Evolutionary conservation across 2,113 vertebrate species (phyloP).

Genomic region (Microcebus ravelobensis): DNA sequence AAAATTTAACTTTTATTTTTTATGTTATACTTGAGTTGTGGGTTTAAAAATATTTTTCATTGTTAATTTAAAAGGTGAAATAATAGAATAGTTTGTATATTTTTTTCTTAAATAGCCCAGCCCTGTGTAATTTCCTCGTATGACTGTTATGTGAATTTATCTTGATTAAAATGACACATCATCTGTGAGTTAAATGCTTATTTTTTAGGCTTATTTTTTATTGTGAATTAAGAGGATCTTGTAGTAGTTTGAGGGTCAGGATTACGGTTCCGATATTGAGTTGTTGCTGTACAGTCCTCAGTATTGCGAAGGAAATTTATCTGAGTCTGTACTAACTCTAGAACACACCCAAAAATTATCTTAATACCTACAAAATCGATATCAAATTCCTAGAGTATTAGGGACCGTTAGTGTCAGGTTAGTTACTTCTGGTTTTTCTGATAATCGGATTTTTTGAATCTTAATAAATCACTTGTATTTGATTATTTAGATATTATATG

Average conservation of each 20-base stretch:
- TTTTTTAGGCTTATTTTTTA: background rate
- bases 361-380: background rate
- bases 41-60: slow-evolving; percentile 8
- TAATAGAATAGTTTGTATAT: background rate
- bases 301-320: slow-evolving; percentile 10
- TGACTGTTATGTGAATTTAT: slow-evolving; percentile 38
- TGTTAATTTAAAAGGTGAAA: slow-evolving; percentile 15
- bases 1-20: slow-evolving; percentile 25
- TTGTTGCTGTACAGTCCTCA: background rate
- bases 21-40: background rate
- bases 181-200: background rate
- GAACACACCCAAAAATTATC: background rate
- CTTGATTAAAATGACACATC: slow-evolving; percentile 23
- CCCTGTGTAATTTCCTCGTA: background rate
- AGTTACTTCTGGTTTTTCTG: background rate
- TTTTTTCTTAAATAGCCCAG: slow-evolving; percentile 28
- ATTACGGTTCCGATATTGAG: background rate
- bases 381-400: background rate
- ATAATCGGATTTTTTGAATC: background rate
- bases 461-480: slow-evolving; percentile 9
- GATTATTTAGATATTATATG: background rate
- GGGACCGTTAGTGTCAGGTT: background rate
- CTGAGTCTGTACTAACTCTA: background rate
- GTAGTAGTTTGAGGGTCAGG: background rate
- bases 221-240: background rate